Evolutionary conservation across 2,113 vertebrate species (phyloP), one percentile per base, ranked within the genome.

Genomic region (Condylura cristata): DNA sequence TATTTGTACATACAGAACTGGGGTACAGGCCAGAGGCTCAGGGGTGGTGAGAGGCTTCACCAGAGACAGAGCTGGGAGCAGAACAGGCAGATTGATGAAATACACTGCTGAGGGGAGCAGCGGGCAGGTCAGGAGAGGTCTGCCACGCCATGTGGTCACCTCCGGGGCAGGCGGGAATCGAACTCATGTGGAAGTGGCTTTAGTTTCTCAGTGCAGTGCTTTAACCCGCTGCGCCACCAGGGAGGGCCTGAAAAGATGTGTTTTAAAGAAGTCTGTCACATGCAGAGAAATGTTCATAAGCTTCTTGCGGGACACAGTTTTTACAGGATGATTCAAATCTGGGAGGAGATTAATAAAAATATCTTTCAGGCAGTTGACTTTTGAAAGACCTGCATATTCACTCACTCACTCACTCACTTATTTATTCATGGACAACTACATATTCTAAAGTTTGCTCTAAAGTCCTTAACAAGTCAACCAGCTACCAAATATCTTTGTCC

Each of bases 311-410:
- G 11, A 32, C 12, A 18, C 14, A 12, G 1, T n/a, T 39, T 66
- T 86, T 44, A 86, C 8, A n/a, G 71, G n/a, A 63, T 39, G 34
- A 90, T 81, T 85, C 46, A 48, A 87, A 85, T 72, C 3, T 16
- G 20, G 48, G 12, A 37, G 34, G 48, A 66, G 17, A 75, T 65
- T 75, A 92, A 79, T 12, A 66, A 81, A 8, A 28, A 41, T 24
- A 63, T 80, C 9, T 91, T 95, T 90, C 30, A 80, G 12, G 44
- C 90, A 85, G 20, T 26, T 71, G 10, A 83, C 37, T 83, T 92
- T 93, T 63, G 51, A 68, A 88, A 79, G 76, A 51, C 2, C 34
- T 48, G 51, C 94, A n/a, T 34, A 80, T 71, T 90, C n/a, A 56
- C 28, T 86, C n/a, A n/a, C n/a, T n/a, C n/a, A n/a, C 83, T 53